A percentile compares a stretch with the other conserved stretches of the same genome.
Evolutionary conservation across 2,888 invertebrate species (phyloP).

Genomic region (Cinara cedri): DNA sequence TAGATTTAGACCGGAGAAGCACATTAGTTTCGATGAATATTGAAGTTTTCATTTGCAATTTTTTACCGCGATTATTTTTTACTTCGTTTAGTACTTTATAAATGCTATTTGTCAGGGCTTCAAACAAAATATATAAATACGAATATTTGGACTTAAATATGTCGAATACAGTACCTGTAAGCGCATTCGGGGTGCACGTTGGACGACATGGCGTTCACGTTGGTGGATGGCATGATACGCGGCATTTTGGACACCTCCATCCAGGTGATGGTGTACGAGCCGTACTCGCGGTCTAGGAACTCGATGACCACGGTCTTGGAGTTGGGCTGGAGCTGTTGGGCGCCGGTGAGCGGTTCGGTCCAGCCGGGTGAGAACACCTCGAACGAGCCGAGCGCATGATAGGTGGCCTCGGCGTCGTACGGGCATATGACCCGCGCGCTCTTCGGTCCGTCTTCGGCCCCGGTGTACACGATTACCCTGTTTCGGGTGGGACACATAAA

Average conservation of each 20-base stretch:
- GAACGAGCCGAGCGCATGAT: constrained; percentile 63
- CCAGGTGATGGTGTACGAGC: constrained; percentile 78
- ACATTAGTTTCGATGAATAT: no score
- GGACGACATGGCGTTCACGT: constrained; percentile 65
- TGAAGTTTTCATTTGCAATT: no score
- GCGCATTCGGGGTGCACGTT: constrained; percentile 43
- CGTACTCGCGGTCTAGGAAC: constrained; percentile 75
- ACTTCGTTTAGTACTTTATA: no score
- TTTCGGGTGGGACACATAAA: constrained; percentile 72
- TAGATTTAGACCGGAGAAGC: no score
- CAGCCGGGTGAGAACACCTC: constrained; percentile 78
- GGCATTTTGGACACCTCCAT: constrained; percentile 73
- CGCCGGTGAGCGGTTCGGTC: constrained; percentile 63
- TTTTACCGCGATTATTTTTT: no score
- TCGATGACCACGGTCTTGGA: constrained; percentile 77
- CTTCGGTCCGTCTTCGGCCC: constrained; percentile 67
- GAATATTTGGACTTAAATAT: no score
- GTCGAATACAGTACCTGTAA: constrained; percentile 27
- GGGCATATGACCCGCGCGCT: constrained; percentile 74
- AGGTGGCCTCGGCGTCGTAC: constrained; percentile 63
- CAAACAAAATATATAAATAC: no score
- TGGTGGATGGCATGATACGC: constrained; percentile 63
- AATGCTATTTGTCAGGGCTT: no score
- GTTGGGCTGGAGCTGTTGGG: constrained; percentile 61
- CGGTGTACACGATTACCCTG: constrained; percentile 75